These are phyloP conservation scores for Eupithecia exiguata DNA, from an alignment of 2,888 invertebrate species.

Conservation along the genomic window DNA sequence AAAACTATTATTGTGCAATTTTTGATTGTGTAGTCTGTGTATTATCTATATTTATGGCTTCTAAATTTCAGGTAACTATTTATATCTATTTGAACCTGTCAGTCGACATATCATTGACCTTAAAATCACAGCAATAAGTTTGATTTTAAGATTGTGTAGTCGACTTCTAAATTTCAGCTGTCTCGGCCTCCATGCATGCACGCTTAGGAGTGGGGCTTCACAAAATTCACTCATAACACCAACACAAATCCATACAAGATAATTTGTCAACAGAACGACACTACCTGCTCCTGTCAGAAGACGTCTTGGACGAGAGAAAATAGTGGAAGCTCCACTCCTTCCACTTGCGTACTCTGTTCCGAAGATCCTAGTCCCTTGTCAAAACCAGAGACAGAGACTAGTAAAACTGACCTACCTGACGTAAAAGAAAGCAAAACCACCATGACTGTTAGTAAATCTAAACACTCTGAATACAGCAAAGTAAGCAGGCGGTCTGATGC, in stretches of 20 bases:
- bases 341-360: slow-evolving; percentile 71
- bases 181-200: slow-evolving; percentile 37
- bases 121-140: background rate
- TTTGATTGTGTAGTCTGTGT: slow-evolving; percentile 19
- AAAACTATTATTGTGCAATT: slow-evolving; percentile 8
- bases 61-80: slow-evolving; percentile 27
- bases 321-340: slow-evolving; percentile 68
- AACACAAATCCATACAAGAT: slow-evolving; percentile 47
- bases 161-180: slow-evolving; percentile 37
- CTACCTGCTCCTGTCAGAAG: slow-evolving; percentile 64
- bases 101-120: slow-evolving; percentile 19
- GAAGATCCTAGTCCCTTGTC: slow-evolving; percentile 56
- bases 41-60: slow-evolving; percentile 18
- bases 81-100: slow-evolving; percentile 15
- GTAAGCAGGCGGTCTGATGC: slow-evolving; percentile 58
- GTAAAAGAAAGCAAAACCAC: slow-evolving; percentile 51
- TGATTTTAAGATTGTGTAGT: slow-evolving; percentile 25
- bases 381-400: slow-evolving; percentile 47
- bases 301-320: slow-evolving; percentile 57
- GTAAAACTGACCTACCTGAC: slow-evolving; percentile 31
- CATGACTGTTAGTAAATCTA: slow-evolving; percentile 53
- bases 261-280: slow-evolving; percentile 74
- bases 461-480: slow-evolving; percentile 58
- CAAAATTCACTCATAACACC: slow-evolving; percentile 43
- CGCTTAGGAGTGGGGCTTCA: slow-evolving; percentile 48